Evolutionary conservation across 2,888 invertebrate species (phyloP).

Genomic region (Eupithecia subumbrata): DNA sequence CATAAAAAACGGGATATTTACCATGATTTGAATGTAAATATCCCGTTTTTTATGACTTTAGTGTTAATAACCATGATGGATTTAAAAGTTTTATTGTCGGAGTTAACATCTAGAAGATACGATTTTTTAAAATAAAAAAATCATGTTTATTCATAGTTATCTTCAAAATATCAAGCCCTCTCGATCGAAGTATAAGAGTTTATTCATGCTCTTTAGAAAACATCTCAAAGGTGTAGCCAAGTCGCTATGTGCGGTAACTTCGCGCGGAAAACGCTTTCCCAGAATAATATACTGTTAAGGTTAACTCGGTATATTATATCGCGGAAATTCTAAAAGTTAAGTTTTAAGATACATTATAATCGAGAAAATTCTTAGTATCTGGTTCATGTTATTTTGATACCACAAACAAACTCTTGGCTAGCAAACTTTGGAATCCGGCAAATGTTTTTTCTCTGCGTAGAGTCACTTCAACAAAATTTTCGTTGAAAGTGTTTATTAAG

Average conservation of each 20-base stretch:
- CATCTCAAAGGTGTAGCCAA: conserved; percentile 83
- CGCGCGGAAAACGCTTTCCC: conserved; percentile 46
- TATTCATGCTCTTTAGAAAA: conserved; percentile 81
- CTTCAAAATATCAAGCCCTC: conserved; percentile 58
- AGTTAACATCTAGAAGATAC: too few species aligned
- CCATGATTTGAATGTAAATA: too few species aligned
- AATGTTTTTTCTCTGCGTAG: not conserved
- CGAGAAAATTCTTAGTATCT: not conserved
- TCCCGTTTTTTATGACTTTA: too few species aligned
- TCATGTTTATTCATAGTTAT: not conserved
- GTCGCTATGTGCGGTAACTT: conserved; percentile 73
- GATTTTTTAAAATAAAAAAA: too few species aligned
- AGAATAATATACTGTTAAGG: not conserved
- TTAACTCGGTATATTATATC: not conserved
- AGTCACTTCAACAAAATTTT: too few species aligned
- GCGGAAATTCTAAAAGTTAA: not conserved
- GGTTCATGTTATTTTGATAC: not conserved
- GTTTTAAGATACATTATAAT: not conserved
- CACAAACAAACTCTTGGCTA: not conserved
- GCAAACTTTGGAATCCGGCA: not conserved
- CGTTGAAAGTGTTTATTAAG: too few species aligned
- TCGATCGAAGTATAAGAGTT: conserved; percentile 63
- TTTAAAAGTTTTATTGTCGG: too few species aligned
- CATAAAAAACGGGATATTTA: too few species aligned
- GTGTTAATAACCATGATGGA: too few species aligned